These are phyloP conservation scores for Pasiphila rectangulata DNA, from an alignment of 2,888 invertebrate genomes.

Conservation along the genomic window DNA sequence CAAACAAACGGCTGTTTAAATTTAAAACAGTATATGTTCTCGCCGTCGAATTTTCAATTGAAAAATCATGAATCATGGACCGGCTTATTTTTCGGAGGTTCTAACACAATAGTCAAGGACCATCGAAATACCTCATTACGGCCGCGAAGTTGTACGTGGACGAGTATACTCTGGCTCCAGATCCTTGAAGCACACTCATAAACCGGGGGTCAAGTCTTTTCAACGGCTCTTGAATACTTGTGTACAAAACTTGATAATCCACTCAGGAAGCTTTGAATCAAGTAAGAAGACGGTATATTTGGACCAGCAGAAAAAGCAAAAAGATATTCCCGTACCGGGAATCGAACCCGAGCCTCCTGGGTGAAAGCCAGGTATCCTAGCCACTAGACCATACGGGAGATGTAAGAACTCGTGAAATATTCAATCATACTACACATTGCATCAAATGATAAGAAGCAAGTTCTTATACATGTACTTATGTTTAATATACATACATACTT, in stretches of 20 bases:
- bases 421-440: neutral
- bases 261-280: neutral
- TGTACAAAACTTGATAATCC: neutral
- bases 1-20: neutral
- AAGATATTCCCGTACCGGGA: constrained; percentile 83
- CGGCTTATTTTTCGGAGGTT: no score
- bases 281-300: constrained; percentile 5
- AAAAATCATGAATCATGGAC: neutral
- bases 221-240: neutral
- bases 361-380: constrained; percentile 87
- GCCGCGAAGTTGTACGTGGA: constrained; percentile 9
- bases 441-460: neutral
- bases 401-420: constrained; percentile 10
- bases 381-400: constrained; percentile 84
- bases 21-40: neutral
- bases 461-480: no score
- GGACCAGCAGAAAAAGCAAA: constrained; percentile 12
- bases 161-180: constrained; percentile 3
- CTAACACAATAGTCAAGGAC: no score
- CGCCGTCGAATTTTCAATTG: constrained; percentile 1
- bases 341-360: constrained; percentile 88
- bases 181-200: constrained; percentile 5
- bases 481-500: no score
- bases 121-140: constrained; percentile 28
- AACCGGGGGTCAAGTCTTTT: constrained; percentile 9